phyloP scores from a whole-genome alignment of 2,888 invertebrate species.

The Campopleginae sp. region DNA sequence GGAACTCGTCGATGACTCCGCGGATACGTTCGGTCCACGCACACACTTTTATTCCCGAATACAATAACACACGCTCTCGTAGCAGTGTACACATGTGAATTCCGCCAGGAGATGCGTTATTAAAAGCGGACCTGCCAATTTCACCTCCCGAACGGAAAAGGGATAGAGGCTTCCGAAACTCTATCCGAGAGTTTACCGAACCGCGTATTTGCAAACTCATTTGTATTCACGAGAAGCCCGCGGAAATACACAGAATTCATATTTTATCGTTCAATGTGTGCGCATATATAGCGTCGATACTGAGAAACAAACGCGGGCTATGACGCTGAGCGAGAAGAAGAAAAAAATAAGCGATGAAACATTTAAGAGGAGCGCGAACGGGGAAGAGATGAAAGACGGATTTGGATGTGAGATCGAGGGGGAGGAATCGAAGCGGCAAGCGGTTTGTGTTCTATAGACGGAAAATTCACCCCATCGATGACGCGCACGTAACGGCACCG shows the following conservation, averaged over 20 bases:
- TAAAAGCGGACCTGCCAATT: conserved; percentile 69
- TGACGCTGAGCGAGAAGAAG: conserved; percentile 5
- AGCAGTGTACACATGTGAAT: conserved; percentile 44
- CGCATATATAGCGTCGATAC: conserved; percentile 9
- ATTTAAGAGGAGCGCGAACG: conserved; percentile 50
- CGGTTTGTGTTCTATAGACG: conserved; percentile 34
- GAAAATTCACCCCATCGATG: conserved; percentile 64
- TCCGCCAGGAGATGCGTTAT: conserved; percentile 67
- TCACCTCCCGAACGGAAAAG: conserved; percentile 58
- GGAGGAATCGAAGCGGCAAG: conserved; percentile 62
- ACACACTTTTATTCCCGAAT: conserved; percentile 10
- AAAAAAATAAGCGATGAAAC: conserved; percentile 29
- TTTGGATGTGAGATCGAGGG: conserved; percentile 56
- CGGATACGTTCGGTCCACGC: conserved; percentile 21
- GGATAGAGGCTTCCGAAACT: conserved; percentile 49
- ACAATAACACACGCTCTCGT: conserved; percentile 2
- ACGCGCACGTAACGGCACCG: conserved; percentile 56
- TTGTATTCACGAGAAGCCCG: conserved; percentile 63
- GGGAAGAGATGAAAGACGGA: conserved; percentile 60
- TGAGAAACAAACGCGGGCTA: conserved; percentile 23
- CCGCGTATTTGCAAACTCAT: conserved; percentile 67
- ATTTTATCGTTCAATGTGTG: conserved; percentile 62
- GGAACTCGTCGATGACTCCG: conserved; percentile 44
- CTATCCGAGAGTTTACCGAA: conserved; percentile 65
- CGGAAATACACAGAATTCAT: conserved; percentile 65